These are phyloP conservation scores for Tyria jacobaeae DNA, from an alignment of 2,888 invertebrate species.

Conservation along the genomic window DNA sequence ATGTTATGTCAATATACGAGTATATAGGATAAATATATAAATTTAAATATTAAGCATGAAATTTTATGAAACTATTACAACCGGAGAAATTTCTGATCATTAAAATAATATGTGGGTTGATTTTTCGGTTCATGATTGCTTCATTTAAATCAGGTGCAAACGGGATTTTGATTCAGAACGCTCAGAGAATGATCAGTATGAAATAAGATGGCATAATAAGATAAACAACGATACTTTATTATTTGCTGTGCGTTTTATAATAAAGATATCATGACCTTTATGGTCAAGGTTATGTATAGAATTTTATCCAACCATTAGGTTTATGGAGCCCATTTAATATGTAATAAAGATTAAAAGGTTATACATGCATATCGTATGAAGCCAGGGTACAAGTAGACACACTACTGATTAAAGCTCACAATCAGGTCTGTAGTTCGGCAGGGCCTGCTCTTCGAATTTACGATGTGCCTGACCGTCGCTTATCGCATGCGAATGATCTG, in stretches of 20 bases:
- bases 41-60: conserved; percentile 5
- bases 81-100: conserved; percentile 21
- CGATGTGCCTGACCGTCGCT: conserved; percentile 86
- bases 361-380: conserved; percentile 34
- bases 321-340: not conserved
- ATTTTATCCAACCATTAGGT: not conserved
- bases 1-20: conserved; percentile 21
- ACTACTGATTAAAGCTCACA: conserved; percentile 81
- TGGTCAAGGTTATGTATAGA: not conserved
- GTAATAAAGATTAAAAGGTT: not conserved
- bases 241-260: not conserved
- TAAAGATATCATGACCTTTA: not conserved
- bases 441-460: conserved; percentile 85
- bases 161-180: conserved; percentile 5
- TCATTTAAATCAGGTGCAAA: conserved; percentile 30
- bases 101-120: conserved; percentile 26
- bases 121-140: conserved; percentile 31
- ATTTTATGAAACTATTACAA: conserved; percentile 23
- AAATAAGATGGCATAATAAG: conserved; percentile 5
- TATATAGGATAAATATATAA: conserved; percentile 7
- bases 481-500: conserved; percentile 86
- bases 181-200: not conserved
- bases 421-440: conserved; percentile 85
- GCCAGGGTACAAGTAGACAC: conserved; percentile 65
- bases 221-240: conserved; percentile 31